Base-by-base conservation (phyloP, 2,113 vertebrate species). In the Bufo gargarizans region DNA sequence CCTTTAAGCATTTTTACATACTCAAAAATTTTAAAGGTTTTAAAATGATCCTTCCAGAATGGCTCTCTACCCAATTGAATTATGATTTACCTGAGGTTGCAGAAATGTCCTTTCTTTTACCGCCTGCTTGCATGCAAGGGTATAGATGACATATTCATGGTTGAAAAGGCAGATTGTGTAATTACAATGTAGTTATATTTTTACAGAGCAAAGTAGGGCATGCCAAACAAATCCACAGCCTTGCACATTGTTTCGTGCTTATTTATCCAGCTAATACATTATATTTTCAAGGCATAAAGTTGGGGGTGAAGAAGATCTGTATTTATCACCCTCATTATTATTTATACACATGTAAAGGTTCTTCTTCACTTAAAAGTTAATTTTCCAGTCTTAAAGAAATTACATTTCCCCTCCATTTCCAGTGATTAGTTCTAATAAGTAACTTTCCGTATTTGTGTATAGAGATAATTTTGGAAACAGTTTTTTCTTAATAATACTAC, bases 391-490 rank as follows among this genome's bases (percentile, higher is more conserved):
- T 92, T 91, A 77, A 80, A 91, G 91, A 90, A 90, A 90, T 84
- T 6, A 84, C 78, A 50, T 69, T 11, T 89, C 80, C 83, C 86
- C 93, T 84, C 59, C 63, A 89, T 89, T 84, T 89, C 63, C 81
- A 77, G 82, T 89, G 81, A 89, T 89, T 89, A 91, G 83, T 92
- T 92, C 82, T 93, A 91, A 92, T 87, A 92, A 92, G 84, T 88
- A 94, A 94, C 90, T 95, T 93, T 86, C 77, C 92, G 90, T 93
- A 93, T 95, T 94, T 94, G 91, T 91, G 92, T 93, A 91, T 93
- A 77, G 90, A 92, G 90, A 92, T 92, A 93, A 93, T 95, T 94
- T 93, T 90, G 90, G 89, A 94, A 94, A 92, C 89, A 92, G 92
- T 90, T 91, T 95, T 95, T 89, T 93, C 89, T 92, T 94, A 93